These are phyloP conservation scores for Neodiprion fabricii DNA, from an alignment of 1,140 invertebrate species.

Conservation along the genomic window DNA sequence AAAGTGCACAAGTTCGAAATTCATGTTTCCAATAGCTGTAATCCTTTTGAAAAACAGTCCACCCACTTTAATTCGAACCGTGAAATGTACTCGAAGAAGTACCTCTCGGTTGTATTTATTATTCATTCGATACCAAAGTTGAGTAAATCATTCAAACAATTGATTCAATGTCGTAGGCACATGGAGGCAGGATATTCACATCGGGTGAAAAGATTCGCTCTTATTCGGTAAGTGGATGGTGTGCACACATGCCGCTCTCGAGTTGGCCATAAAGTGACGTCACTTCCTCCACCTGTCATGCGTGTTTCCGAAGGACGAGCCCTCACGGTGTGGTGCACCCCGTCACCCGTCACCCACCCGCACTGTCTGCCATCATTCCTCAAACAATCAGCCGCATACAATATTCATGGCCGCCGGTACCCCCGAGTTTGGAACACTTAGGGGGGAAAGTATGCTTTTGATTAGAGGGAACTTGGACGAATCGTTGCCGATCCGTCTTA, in stretches of 20 bases:
- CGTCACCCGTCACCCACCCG: neutral
- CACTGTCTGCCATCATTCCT: neutral
- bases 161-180: no score
- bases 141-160: no score
- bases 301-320: conserved; percentile 57
- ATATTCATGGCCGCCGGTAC: neutral
- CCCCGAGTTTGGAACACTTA: neutral
- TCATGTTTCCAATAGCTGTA: neutral
- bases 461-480: neutral
- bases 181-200: no score
- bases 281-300: conserved; percentile 61
- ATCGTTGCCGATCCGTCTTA: no score
- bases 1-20: neutral
- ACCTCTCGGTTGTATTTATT: no score
- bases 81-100: no score
- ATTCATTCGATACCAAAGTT: no score
- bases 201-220: no score
- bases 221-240: no score
- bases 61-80: no score
- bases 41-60: neutral
- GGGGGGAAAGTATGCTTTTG: neutral
- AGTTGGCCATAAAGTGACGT: conserved; percentile 40
- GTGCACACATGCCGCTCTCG: no score
- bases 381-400: neutral
- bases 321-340: neutral